These are phyloP conservation scores for Manis pentadactyla DNA, from an alignment of 2,797 vertebrate species.

Conservation along the genomic window DNA sequence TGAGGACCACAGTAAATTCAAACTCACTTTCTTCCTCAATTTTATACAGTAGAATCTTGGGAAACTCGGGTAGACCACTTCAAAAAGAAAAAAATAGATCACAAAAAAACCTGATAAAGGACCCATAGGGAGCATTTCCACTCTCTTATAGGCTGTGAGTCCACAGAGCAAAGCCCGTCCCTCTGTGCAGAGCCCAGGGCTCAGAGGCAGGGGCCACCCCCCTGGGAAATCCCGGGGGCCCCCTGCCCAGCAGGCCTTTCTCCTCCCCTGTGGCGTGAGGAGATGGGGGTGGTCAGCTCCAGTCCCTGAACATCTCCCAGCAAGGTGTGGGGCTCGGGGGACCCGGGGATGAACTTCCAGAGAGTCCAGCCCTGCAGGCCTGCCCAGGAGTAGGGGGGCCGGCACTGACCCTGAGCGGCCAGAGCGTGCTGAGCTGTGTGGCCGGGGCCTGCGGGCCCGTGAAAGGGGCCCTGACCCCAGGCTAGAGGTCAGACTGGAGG, in stretches of 20 bases:
- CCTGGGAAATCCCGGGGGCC: neutral
- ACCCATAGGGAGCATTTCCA: neutral
- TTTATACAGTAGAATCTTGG: neutral
- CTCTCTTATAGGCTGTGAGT: neutral
- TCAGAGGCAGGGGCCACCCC: neutral
- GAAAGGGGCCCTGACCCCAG: neutral
- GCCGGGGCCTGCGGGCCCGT: fast-evolving
- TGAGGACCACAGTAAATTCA: conserved; percentile 72
- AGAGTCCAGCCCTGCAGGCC: too few relatives aligned
- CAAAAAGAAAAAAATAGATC: neutral
- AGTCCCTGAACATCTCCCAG: neutral
- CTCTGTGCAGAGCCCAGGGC: neutral
- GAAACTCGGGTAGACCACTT: neutral
- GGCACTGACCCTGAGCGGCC: neutral
- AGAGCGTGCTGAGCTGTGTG: neutral
- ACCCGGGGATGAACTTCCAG: neutral
- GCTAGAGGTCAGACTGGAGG: neutral
- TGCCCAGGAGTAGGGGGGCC: neutral
- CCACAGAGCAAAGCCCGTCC: neutral
- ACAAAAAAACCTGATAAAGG: neutral
- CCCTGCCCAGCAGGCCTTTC: conserved; percentile 49
- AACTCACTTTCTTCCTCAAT: neutral
- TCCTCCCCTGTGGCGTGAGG: neutral
- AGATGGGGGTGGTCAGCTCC: neutral
- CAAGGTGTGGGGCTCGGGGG: neutral